Evolutionary conservation across 1,140 invertebrate species (phyloP).

Genomic region (Leptonema lineaticorne): DNA sequence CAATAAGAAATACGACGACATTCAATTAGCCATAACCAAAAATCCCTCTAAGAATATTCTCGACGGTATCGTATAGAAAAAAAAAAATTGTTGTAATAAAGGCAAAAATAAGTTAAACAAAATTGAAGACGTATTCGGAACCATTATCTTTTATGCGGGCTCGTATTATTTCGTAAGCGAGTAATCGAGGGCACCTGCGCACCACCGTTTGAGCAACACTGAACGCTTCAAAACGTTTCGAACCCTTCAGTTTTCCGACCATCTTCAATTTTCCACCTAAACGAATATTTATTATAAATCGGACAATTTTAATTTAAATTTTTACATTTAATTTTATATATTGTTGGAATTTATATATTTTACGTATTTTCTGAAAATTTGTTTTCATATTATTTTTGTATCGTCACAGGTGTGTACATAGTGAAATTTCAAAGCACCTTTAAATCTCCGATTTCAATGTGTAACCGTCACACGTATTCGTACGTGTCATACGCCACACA

Average conservation of each 20-base stretch:
- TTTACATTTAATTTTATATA: no score
- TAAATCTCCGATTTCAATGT: no score
- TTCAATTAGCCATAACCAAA: constrained; percentile 21
- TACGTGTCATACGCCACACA: background rate
- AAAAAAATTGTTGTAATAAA: no score
- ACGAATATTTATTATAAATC: no score
- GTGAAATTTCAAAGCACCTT: no score
- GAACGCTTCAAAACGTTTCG: background rate
- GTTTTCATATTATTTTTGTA: no score
- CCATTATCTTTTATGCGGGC: constrained; percentile 37
- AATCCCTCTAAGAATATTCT: constrained; percentile 21
- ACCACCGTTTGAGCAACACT: constrained; percentile 23
- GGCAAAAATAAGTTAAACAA: constrained; percentile 39
- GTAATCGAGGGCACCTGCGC: constrained; percentile 28
- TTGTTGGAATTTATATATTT: no score
- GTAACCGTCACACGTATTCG: constrained; percentile 1
- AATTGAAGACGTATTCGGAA: constrained; percentile 39
- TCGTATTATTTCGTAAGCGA: constrained; percentile 32
- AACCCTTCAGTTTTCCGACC: background rate
- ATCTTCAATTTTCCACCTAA: no score
- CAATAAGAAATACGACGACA: background rate
- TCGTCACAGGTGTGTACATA: no score
- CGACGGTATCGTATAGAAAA: background rate
- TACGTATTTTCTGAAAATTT: no score
- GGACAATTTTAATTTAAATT: no score